Conservation (phyloP, 2,113 vertebrate species). For the Microtus pennsylvanicus region DNA sequence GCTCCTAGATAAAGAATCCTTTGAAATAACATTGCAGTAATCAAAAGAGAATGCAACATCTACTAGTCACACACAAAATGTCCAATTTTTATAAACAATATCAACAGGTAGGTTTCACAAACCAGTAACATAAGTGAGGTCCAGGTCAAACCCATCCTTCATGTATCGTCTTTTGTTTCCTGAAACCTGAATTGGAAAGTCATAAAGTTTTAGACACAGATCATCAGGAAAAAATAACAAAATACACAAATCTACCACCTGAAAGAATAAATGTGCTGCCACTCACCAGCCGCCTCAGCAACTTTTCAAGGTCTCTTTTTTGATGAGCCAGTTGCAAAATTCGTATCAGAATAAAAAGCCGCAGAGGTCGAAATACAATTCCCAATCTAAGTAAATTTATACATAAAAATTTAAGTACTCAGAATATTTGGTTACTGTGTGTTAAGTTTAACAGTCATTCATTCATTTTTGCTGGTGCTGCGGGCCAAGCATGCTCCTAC, state of each 20-base stretch:
- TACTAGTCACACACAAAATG: not conserved
- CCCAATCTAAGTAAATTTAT: constrained; percentile 86
- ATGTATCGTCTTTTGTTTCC: constrained; percentile 96
- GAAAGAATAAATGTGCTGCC: not conserved
- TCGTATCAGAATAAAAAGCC: constrained; percentile 93
- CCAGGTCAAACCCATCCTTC: constrained; percentile 97
- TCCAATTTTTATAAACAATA: constrained; percentile 4
- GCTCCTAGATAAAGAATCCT: not conserved
- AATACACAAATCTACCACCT: not conserved
- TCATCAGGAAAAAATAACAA: not conserved
- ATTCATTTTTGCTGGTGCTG: not conserved
- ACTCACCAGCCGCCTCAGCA: constrained; percentile 95
- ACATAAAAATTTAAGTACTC: not conserved
- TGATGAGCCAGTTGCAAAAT: constrained; percentile 93
- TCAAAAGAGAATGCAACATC: not conserved
- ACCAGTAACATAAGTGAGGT: constrained; percentile 98
- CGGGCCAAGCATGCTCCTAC: not conserved
- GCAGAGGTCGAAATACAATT: constrained; percentile 89
- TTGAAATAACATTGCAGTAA: constrained; percentile 22
- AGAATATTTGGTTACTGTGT: not conserved
- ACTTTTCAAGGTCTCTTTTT: constrained; percentile 92
- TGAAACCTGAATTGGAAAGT: constrained; percentile 89
- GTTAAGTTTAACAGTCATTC: not conserved
- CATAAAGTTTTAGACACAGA: not conserved
- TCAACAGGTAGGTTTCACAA: constrained; percentile 56